Percentiles rank a stretch among this genome's conserved stretches.
phyloP scores from a whole-genome alignment of 1,140 invertebrate species.

The Nixonia krombeini region DNA sequence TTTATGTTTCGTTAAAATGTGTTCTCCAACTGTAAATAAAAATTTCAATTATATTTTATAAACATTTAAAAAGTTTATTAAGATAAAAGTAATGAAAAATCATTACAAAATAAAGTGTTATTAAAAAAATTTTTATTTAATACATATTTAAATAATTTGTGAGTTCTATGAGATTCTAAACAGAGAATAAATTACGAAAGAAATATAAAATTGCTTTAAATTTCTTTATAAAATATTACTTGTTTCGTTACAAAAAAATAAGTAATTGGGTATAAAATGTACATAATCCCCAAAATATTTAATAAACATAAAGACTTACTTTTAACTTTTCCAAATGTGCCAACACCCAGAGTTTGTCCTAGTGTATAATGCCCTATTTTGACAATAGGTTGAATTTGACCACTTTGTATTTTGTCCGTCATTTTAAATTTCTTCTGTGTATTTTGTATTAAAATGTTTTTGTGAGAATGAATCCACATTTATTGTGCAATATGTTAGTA shows the following conservation, averaged over 20 bases:
- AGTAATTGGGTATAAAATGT: too few species aligned
- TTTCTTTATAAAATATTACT: too few species aligned
- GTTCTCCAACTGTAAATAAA: constrained; percentile 86
- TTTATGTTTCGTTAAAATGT: constrained; percentile 97
- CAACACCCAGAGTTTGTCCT: constrained; percentile 90
- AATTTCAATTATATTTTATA: not conserved
- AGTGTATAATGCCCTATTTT: constrained; percentile 95
- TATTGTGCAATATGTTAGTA: too few species aligned
- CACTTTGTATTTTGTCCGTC: constrained; percentile 74
- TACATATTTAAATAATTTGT: too few species aligned
- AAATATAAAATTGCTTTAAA: too few species aligned
- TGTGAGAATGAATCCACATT: too few species aligned
- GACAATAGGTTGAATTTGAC: constrained; percentile 82
- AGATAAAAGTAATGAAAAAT: too few species aligned
- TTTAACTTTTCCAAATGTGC: constrained; percentile 97
- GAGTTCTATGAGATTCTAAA: too few species aligned
- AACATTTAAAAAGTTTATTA: not conserved
- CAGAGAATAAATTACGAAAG: not conserved
- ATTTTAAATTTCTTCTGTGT: constrained; percentile 58
- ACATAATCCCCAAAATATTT: too few species aligned
- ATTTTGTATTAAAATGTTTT: too few species aligned
- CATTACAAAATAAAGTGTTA: too few species aligned
- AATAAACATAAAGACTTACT: constrained; percentile 74
- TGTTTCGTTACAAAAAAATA: too few species aligned
- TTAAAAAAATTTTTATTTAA: not conserved